These are phyloP conservation scores for Argyresthia albistria DNA, from an alignment of 2,888 invertebrate genomes.

Conservation along the genomic window DNA sequence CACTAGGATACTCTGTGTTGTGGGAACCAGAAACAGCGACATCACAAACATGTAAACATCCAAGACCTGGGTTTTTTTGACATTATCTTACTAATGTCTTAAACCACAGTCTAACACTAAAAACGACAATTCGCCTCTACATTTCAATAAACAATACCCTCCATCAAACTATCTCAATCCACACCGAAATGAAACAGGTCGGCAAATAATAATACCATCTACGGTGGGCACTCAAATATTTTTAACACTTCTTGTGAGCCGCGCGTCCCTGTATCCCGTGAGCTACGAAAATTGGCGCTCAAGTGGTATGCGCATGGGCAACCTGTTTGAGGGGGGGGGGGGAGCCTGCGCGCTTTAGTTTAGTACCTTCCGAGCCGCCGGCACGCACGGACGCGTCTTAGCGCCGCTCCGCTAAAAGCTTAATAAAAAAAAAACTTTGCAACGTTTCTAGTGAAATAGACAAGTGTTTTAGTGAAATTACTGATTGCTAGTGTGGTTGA, in stretches of 20 bases:
- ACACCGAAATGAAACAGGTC: too few relatives aligned
- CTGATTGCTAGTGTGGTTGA: constrained; percentile 19
- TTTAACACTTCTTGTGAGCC: constrained; percentile 21
- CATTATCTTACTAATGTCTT: too few relatives aligned
- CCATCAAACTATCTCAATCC: too few relatives aligned
- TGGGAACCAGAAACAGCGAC: too few relatives aligned
- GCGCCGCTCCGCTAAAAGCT: constrained; percentile 17
- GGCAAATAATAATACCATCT: too few relatives aligned
- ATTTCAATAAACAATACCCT: too few relatives aligned
- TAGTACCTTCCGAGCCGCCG: constrained; percentile 41
- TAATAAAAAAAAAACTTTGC: constrained; percentile 21
- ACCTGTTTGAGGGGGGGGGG: constrained; percentile 43
- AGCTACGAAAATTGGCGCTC: constrained; percentile 59
- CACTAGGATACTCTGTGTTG: too few relatives aligned
- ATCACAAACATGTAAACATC: too few relatives aligned
- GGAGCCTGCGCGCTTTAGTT: constrained; percentile 13
- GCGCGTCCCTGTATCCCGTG: constrained; percentile 34
- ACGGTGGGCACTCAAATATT: too few relatives aligned
- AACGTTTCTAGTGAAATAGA: constrained; percentile 13
- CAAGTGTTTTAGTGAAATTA: constrained; percentile 7
- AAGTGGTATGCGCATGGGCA: constrained; percentile 53
- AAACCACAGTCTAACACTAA: too few relatives aligned
- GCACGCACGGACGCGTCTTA: constrained; percentile 34
- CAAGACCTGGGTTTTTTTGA: too few relatives aligned
- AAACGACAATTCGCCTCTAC: too few relatives aligned